phyloP scores from a whole-genome alignment of 2,888 invertebrate genomes.

The Polydrusus tereticollis region DNA sequence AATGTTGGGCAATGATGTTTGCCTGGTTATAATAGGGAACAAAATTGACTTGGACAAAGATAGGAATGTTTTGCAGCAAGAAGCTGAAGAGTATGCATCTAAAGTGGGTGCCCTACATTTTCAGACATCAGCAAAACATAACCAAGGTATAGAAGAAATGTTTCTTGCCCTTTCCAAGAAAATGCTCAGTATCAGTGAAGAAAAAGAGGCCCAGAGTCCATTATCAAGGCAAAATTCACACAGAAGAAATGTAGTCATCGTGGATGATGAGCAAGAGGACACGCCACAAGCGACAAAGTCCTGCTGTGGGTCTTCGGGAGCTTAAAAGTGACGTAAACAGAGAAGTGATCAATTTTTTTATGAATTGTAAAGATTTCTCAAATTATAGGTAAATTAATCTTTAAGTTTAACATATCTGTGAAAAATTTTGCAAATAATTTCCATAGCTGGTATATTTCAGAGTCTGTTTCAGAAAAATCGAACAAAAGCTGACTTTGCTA shows the following conservation, averaged over 20 bases:
- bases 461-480: too few relatives aligned
- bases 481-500: too few relatives aligned
- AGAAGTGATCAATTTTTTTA: not conserved
- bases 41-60: constrained; percentile 96
- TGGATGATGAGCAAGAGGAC: constrained; percentile 38
- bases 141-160: constrained; percentile 91
- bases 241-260: constrained; percentile 60
- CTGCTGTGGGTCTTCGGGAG: constrained; percentile 35
- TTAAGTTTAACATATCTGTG: not conserved
- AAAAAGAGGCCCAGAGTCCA: constrained; percentile 59
- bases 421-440: too few relatives aligned
- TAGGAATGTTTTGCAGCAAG: constrained; percentile 84
- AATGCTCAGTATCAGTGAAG: constrained; percentile 72
- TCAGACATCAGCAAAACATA: constrained; percentile 93
- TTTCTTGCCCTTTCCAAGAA: constrained; percentile 86
- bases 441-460: too few relatives aligned
- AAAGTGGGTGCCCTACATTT: constrained; percentile 94
- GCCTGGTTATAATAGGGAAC: constrained; percentile 95
- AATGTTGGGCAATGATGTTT: constrained; percentile 94
- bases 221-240: constrained; percentile 63
- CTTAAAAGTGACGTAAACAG: constrained; percentile 16
- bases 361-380: constrained; percentile 3
- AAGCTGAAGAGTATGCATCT: constrained; percentile 91
- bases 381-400: not conserved
- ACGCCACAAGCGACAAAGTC: constrained; percentile 14